Conservation (phyloP, 2,113 vertebrate genomes). For the Xiphophorus maculatus region DNA sequence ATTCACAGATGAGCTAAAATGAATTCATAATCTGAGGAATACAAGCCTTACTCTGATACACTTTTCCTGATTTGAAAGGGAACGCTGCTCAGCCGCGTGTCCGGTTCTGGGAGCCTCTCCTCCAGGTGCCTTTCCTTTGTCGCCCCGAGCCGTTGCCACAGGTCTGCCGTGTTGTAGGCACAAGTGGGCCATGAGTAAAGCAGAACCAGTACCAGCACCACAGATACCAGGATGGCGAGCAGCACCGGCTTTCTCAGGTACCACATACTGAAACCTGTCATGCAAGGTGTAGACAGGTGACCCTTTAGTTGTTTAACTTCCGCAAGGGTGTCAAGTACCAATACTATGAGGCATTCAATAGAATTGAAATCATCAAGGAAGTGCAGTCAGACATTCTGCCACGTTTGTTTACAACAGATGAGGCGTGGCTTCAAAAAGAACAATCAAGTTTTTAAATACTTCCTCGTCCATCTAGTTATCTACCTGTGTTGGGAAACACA, state of each 20-base stretch:
- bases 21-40: neutral
- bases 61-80: conserved; percentile 70
- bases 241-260: conserved; percentile 68
- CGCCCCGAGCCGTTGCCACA: conserved; percentile 61
- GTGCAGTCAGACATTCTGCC: no score
- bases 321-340: no score
- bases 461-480: no score
- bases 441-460: no score
- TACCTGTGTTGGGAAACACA: no score
- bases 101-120: conserved; percentile 58
- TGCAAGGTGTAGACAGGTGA: neutral
- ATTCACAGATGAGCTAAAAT: neutral
- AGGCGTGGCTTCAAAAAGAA: no score
- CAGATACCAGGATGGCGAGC: conserved; percentile 73
- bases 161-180: conserved; percentile 56
- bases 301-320: neutral
- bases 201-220: conserved; percentile 62
- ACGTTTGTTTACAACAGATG: no score
- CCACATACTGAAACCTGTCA: conserved; percentile 72
- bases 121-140: conserved; percentile 62
- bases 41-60: conserved; percentile 63
- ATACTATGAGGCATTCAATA: no score
- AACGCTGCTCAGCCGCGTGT: conserved; percentile 64
- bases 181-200: conserved; percentile 70
- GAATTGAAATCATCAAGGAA: no score